phyloP scores from a whole-genome alignment of 2,113 vertebrate species.

The Synchiropus splendidus region DNA sequence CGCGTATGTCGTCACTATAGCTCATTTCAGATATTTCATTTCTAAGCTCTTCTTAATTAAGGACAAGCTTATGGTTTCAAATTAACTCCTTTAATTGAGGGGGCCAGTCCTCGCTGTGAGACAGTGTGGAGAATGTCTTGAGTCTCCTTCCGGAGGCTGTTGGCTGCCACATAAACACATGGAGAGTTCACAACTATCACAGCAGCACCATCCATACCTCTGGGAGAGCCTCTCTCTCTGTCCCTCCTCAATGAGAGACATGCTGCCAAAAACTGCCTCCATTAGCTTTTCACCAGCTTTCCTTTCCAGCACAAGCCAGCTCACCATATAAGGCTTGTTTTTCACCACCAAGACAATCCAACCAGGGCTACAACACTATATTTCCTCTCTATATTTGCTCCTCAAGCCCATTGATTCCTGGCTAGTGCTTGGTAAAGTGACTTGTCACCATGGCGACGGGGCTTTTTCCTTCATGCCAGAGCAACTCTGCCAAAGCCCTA shows the following conservation, averaged over 20 bases:
- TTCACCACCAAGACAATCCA: constrained; percentile 33
- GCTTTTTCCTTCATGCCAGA: constrained; percentile 53
- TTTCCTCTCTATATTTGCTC: constrained; percentile 26
- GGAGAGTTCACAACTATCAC: constrained; percentile 66
- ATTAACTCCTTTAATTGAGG: constrained; percentile 69
- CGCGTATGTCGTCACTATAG: constrained; percentile 56
- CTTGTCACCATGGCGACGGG: constrained; percentile 66
- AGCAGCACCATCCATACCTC: constrained; percentile 57
- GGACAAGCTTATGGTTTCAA: constrained; percentile 69
- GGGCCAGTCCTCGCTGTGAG: constrained; percentile 50
- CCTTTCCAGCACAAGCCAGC: constrained; percentile 25
- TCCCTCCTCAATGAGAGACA: constrained; percentile 32
- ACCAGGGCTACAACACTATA: constrained; percentile 32
- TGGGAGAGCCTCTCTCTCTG: constrained; percentile 46
- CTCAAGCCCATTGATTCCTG: constrained; percentile 29
- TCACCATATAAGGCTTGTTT: constrained; percentile 36
- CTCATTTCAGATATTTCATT: constrained; percentile 66
- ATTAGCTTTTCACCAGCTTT: constrained; percentile 55
- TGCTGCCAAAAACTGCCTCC: constrained; percentile 47
- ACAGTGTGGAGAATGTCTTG: constrained; percentile 56
- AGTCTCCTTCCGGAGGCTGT: constrained; percentile 56
- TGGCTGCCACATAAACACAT: constrained; percentile 58
- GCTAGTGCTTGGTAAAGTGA: constrained; percentile 43
- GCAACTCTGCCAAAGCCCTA: constrained; percentile 48
- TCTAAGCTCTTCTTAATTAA: constrained; percentile 72